Evolutionary conservation across 2,797 vertebrate species (phyloP).

Genomic region (Brachyrhaphis roseni): DNA sequence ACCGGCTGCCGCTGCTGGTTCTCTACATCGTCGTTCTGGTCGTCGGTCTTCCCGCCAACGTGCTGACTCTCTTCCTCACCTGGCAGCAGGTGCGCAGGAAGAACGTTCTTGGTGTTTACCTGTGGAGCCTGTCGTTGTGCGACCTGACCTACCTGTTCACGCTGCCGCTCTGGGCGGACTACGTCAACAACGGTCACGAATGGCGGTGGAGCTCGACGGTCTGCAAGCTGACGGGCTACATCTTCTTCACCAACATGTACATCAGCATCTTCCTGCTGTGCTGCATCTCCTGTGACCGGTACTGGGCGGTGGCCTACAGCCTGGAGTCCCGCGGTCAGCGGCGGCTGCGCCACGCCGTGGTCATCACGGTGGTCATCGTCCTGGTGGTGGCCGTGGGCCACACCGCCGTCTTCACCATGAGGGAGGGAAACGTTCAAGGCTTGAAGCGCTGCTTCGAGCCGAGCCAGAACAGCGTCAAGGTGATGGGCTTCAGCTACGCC

Average conservation of each 20-base stretch:
- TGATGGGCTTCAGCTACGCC: constrained; percentile 76
- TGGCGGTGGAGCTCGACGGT: constrained; percentile 75
- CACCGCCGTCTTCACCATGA: constrained; percentile 76
- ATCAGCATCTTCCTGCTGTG: constrained; percentile 92
- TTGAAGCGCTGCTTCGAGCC: constrained; percentile 84
- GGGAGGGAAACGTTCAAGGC: fast-evolving
- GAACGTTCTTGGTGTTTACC: constrained; percentile 86
- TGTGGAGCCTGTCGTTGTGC: constrained; percentile 86
- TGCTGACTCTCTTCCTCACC: constrained; percentile 81
- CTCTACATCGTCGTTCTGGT: constrained; percentile 83
- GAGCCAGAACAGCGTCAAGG: neutral
- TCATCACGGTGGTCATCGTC: constrained; percentile 56
- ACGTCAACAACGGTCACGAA: constrained; percentile 66
- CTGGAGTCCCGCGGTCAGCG: constrained; percentile 83
- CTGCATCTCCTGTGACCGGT: constrained; percentile 90
- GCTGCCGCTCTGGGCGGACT: constrained; percentile 87
- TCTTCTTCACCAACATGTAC: constrained; percentile 96
- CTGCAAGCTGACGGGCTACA: constrained; percentile 83
- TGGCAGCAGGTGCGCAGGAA: constrained; percentile 78
- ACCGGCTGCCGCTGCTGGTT: constrained; percentile 67
- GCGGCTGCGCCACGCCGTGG: constrained; percentile 60
- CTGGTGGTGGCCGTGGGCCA: constrained; percentile 72
- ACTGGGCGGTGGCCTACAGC: constrained; percentile 81
- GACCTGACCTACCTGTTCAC: constrained; percentile 89
- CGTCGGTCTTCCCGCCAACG: constrained; percentile 87